Percentiles rank a stretch among this genome's conserved stretches.
Evolutionary conservation across 2,797 vertebrate species (phyloP).

Genomic region (Semaprochilodus insignis): DNA sequence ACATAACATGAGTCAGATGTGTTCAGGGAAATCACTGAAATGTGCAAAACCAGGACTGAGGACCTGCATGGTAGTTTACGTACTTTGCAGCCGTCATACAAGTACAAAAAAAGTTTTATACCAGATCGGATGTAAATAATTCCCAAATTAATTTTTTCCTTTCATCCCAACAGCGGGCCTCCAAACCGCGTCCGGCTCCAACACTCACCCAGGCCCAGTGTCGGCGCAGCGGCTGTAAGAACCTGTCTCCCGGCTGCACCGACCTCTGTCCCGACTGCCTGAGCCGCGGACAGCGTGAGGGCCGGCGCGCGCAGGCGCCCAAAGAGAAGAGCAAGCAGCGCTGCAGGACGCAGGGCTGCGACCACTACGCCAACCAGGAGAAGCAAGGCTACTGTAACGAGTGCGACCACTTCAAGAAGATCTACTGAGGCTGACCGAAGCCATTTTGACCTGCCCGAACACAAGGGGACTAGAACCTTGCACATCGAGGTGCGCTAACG

Average conservation of each 20-base stretch:
- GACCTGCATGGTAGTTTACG: no score
- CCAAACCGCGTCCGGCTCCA: constrained; percentile 70
- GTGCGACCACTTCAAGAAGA: constrained; percentile 96
- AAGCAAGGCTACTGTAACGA: constrained; percentile 98
- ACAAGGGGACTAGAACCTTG: constrained; percentile 34
- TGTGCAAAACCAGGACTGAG: not conserved
- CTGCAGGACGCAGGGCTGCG: constrained; percentile 93
- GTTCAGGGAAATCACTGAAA: not conserved
- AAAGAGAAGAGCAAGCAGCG: constrained; percentile 91
- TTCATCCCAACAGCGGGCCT: constrained; percentile 69
- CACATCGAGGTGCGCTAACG: constrained; percentile 15
- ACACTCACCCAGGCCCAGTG: constrained; percentile 80
- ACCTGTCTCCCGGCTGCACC: constrained; percentile 85
- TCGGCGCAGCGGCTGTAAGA: constrained; percentile 87
- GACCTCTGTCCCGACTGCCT: constrained; percentile 92
- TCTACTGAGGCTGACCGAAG: constrained; percentile 77
- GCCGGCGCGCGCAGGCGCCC: constrained; percentile 74
- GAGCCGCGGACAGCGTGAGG: constrained; percentile 76
- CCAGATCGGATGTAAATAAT: not conserved
- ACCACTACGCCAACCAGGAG: constrained; percentile 97
- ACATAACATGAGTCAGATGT: no score
- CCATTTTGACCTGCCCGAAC: constrained; percentile 3
- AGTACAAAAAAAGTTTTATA: not conserved
- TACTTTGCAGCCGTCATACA: not conserved
- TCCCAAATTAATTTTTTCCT: not conserved